Base-by-base conservation (phyloP, 2,113 vertebrate species). In the Eubucco bourcierii region DNA sequence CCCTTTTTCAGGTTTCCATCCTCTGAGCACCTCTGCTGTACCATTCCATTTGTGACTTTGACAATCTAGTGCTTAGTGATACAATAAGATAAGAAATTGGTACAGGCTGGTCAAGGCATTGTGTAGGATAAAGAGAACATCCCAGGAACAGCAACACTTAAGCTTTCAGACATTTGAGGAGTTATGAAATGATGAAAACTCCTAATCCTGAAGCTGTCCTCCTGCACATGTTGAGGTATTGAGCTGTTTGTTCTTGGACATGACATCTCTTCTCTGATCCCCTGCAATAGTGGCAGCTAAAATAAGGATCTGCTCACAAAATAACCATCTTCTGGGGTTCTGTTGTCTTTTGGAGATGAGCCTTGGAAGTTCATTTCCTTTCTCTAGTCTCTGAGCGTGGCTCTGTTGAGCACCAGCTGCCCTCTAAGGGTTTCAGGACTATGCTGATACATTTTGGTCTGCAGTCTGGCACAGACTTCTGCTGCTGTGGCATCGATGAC, bases 401-500 rank as follows among this genome's bases (percentile, higher is more conserved):
- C 12, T 63, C 15, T 52, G 31, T 25, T n/a, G 44, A 44, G 27
- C 23, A 5, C 10, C 37, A 31, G 33, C n/a, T 46, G 12, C 27
- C 6, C 33, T 21, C 7, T 3, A 5, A 28, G 47, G 6, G 4
- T n/a, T 58, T 55, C 3, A 1, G 64, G 44, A 3, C 4, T 12
- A 58, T 2, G 1, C 7, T 12, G 17, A 31, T 37, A 67, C 5
- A 2, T 16, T 61, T 33, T 46, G 52, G 33, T 39, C 70, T 6
- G 9, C 1, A 1, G 10, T 6, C 28, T 34, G 50, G 21, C 50
- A 52, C 50, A 52, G 50, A 37, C 50, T 10, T 24, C 47, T n/a
- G 29, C 20, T 33, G 44, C 74, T 1, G 0, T 11, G 66, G 66
- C 50, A 52, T 24, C 23, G 3, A 0, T 4, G n/a, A 6, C n/a